These are phyloP conservation scores for Cylas formicarius DNA, from an alignment of 1,140 invertebrate genomes.

Conservation along the genomic window DNA sequence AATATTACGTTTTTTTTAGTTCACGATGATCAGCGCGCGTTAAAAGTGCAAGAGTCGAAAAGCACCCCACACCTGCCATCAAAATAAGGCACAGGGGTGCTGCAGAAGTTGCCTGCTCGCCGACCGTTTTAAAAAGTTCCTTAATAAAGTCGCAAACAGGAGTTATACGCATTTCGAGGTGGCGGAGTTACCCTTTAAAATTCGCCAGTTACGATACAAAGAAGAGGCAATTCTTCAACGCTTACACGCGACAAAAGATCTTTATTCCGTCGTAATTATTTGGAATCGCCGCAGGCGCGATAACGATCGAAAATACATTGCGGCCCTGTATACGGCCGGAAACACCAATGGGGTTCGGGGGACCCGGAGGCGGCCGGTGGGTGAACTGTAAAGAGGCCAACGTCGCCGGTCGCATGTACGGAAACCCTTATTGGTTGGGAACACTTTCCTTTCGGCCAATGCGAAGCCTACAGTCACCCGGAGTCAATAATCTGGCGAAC, in stretches of 20 bases:
- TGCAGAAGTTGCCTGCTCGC: no score
- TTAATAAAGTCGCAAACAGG: no score
- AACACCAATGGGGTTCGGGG: slow-evolving; percentile 21
- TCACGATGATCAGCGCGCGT: no score
- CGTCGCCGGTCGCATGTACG: slow-evolving; percentile 14
- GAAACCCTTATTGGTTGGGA: slow-evolving; percentile 29
- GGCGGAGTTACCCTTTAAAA: no score
- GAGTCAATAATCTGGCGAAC: slow-evolving; percentile 29
- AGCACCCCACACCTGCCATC: no score
- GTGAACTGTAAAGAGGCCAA: slow-evolving; percentile 25
- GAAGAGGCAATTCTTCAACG: slow-evolving; percentile 1
- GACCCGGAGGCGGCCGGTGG: slow-evolving; percentile 8
- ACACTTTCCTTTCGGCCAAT: slow-evolving; percentile 28
- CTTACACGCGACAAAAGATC: no score
- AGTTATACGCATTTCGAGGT: no score
- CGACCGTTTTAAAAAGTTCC: no score
- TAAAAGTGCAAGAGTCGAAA: no score
- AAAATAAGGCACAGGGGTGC: no score
- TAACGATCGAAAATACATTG: slow-evolving; percentile 26
- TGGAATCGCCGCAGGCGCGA: slow-evolving; percentile 24
- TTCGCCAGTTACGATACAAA: no score
- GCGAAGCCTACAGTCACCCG: slow-evolving; percentile 24
- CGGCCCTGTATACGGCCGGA: slow-evolving; percentile 25
- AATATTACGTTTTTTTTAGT: no score
- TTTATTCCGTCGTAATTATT: slow-evolving; percentile 10